Percentiles rank a stretch among this genome's conserved stretches.
phyloP scores from a whole-genome alignment of 2,113 vertebrate genomes.

The Phoxinus phoxinus region DNA sequence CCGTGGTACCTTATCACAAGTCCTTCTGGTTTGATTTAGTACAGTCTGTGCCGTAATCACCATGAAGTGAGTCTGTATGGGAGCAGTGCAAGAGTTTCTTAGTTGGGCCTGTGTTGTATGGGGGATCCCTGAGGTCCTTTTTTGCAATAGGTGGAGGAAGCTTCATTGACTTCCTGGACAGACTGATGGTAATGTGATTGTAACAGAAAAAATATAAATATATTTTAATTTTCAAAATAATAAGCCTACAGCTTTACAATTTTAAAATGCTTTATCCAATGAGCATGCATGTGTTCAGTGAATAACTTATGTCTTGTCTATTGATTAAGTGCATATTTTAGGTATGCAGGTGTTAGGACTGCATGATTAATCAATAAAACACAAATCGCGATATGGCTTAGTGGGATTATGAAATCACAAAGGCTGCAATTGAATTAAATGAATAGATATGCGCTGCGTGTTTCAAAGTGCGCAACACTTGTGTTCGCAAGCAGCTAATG shows the following conservation, averaged over 20 bases:
- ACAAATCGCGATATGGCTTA: no score
- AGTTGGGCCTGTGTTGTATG: conserved; percentile 27
- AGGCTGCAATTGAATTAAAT: no score
- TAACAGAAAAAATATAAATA: background rate
- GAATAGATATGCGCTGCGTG: no score
- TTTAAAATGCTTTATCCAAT: background rate
- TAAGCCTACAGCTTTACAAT: background rate
- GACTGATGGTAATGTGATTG: background rate
- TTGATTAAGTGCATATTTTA: no score
- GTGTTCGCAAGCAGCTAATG: no score
- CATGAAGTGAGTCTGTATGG: background rate
- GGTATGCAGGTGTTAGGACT: no score
- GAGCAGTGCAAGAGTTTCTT: background rate
- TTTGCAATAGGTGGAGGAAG: conserved; percentile 36
- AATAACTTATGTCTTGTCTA: no score
- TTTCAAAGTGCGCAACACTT: no score
- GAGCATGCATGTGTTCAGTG: background rate
- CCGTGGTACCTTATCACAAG: conserved; percentile 6
- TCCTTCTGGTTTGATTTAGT: conserved; percentile 28
- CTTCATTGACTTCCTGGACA: conserved; percentile 16
- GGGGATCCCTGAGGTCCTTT: conserved; percentile 28
- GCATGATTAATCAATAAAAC: no score
- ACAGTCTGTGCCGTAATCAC: background rate
- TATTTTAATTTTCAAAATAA: background rate
- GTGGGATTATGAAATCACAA: no score